A percentile compares a stretch with the other conserved stretches of the same genome.
These are phyloP conservation scores for Dicrostonyx torquatus DNA, from an alignment of 2,797 vertebrate genomes.

Conservation along the genomic window DNA sequence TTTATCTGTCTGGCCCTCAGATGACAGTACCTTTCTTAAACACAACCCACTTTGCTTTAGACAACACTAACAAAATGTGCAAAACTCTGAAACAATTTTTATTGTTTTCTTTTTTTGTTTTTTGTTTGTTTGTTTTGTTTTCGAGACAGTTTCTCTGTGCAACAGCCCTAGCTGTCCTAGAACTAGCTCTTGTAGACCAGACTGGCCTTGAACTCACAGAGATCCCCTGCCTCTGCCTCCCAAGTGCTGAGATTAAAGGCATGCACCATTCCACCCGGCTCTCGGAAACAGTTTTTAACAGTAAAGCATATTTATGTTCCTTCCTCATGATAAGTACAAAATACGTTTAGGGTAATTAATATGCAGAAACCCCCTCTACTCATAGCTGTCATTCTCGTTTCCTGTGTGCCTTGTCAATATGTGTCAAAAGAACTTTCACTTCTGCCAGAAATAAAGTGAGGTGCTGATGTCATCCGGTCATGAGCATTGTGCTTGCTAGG, in stretches of 20 bases:
- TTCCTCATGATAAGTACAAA: background rate
- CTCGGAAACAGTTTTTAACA: slow-evolving; percentile 44
- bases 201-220: too few relatives aligned
- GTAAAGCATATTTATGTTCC: background rate
- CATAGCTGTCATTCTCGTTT: background rate
- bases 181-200: too few relatives aligned
- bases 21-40: background rate
- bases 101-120: background rate
- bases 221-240: too few relatives aligned
- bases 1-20: background rate
- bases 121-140: too few relatives aligned
- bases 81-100: slow-evolving; percentile 36
- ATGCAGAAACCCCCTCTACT: background rate
- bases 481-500: background rate
- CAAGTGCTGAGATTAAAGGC: too few relatives aligned
- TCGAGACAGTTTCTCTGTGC: too few relatives aligned
- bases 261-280: too few relatives aligned
- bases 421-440: slow-evolving; percentile 29
- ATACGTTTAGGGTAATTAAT: slow-evolving; percentile 9
- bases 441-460: slow-evolving; percentile 26
- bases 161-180: too few relatives aligned
- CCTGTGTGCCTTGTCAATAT: slow-evolving; percentile 1
- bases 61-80: background rate
- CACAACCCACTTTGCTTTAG: slow-evolving; percentile 21
- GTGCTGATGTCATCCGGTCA: background rate